Base-by-base conservation (phyloP, 2,888 invertebrate species). In the Hydriomena furcata region DNA sequence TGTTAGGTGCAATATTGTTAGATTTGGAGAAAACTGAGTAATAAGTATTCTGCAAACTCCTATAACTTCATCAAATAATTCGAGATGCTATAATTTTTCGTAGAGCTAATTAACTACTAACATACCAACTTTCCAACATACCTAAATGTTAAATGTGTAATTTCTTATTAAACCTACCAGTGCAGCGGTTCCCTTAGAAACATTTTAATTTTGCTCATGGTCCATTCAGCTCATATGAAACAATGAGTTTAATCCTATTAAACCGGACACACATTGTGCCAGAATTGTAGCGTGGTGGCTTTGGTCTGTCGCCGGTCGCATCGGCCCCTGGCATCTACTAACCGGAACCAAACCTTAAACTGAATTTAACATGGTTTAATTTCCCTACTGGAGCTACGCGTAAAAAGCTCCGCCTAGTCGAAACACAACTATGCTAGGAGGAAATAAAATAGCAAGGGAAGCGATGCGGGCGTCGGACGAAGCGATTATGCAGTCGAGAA, bases 401-500 rank as follows among this genome's bases (percentile, higher is more conserved):
- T 77, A 83, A 86, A 88, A 84, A 82, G 83, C 84, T 79, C 76
- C 76, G 74, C 82, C 79, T 86, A 84, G 82, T 83, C 82, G 81
- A 83, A 86, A 86, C 81, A 84, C 79, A 84, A 87, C 84, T 84
- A 83, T 84, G 79, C 79, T 69, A 82, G 79, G 84, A 84, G 88
- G 88, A 86, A 86, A 88, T 89, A 89, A 90, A 90, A 87, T 88
- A 86, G 88, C 80, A 74, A 79, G 85, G 86, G 86, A 86, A 88
- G 80, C 89, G 87, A 85, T 87, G 88, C 89, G 88, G 87, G 86
- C 84, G 87, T 86, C 82, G 88, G 88, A 89, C 89, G 89, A 84
- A 87, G 86, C 89, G 89, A 90, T 90, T 90, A 90, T 90, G 88
- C 89, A 88, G 89, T 87, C 83, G 88, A 90, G 87, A 90, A 89